phyloP scores from a whole-genome alignment of 2,113 vertebrate species.

The Gavialis gangeticus region DNA sequence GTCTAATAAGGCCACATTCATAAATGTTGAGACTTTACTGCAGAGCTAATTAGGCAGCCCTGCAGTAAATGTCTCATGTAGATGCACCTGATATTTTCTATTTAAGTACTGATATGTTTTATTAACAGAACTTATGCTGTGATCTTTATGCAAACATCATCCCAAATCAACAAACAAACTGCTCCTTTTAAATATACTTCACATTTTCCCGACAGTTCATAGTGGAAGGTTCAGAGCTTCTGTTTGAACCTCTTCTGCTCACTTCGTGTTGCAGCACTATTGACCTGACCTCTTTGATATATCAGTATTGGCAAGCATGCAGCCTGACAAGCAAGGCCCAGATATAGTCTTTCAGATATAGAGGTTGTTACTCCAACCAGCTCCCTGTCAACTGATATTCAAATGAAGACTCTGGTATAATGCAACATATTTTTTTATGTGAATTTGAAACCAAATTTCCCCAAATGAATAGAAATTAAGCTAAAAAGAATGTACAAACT shows the following conservation, averaged over 20 bases:
- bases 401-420: constrained; percentile 2
- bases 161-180: not conserved
- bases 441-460: constrained; percentile 24
- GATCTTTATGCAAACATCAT: not conserved
- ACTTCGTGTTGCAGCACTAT: not conserved
- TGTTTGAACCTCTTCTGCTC: constrained; percentile 18
- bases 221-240: not conserved
- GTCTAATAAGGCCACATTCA: too few species aligned
- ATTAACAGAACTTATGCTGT: not conserved
- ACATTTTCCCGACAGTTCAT: not conserved
- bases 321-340: constrained; percentile 10
- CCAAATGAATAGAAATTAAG: not conserved
- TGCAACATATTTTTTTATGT: constrained; percentile 23
- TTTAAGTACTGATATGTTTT: not conserved
- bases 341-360: not conserved
- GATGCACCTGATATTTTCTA: not conserved
- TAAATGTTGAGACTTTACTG: too few species aligned
- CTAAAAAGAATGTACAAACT: constrained; percentile 65
- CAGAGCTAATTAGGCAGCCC: too few species aligned
- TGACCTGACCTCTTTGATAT: constrained; percentile 33
- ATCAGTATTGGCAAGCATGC: not conserved
- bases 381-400: constrained; percentile 15
- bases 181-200: not conserved
- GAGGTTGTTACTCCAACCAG: not conserved
- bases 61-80: too few species aligned